Conservation (phyloP, 2,888 invertebrate genomes). For the Bimastos eiseni region DNA sequence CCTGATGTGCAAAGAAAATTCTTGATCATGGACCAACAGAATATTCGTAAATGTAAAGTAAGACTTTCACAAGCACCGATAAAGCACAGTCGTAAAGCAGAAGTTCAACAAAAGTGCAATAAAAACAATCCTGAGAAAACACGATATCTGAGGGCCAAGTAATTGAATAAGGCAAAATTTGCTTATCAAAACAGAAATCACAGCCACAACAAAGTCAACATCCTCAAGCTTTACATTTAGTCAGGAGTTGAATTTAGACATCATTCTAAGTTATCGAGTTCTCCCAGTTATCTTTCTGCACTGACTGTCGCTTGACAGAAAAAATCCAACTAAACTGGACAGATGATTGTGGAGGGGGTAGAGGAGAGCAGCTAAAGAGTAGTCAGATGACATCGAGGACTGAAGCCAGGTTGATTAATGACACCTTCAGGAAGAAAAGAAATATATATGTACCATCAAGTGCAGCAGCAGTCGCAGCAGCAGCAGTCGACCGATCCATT, state of each 20-base stretch:
- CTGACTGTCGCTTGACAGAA: too few species aligned
- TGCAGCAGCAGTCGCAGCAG: background rate
- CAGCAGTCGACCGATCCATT: background rate
- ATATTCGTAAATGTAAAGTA: background rate
- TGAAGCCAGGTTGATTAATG: constrained; percentile 2
- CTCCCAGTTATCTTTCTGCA: too few species aligned
- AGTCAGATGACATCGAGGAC: background rate
- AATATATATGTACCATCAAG: background rate
- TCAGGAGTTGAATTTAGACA: background rate
- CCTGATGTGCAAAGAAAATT: background rate
- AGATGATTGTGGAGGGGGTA: background rate
- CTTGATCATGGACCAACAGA: background rate
- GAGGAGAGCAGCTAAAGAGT: background rate
- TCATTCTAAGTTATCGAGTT: background rate
- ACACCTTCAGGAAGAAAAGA: background rate
- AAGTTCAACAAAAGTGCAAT: background rate
- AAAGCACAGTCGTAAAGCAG: background rate
- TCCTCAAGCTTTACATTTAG: background rate
- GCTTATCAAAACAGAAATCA: background rate
- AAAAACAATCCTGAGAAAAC: background rate
- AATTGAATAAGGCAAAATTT: too few species aligned
- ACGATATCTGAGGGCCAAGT: too few species aligned
- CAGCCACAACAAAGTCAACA: background rate
- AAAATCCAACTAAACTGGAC: background rate
- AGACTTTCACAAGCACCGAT: background rate